Evolutionary conservation across 2,797 vertebrate species (phyloP), one percentile per base, ranked within the genome.

Genomic region (Syngnathus rostellatus): DNA sequence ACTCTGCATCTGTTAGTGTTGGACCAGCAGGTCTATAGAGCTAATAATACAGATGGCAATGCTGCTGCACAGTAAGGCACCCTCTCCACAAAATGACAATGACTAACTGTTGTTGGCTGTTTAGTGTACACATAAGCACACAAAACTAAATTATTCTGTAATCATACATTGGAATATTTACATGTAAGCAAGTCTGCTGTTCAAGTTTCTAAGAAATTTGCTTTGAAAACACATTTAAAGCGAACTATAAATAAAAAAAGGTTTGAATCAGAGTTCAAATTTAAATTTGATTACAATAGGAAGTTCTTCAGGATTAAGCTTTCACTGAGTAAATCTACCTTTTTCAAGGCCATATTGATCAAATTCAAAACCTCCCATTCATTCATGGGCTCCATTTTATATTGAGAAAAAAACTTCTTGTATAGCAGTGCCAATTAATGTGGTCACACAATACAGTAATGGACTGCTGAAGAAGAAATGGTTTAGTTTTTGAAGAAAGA

Each of bases 21-120:
- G 78, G 77, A 79, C 69, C 70, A 21, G 74, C 62, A 61, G 69
- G 72, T 77, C 69, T 71, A 66, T 78, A 75, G 73, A 80, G 76
- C 72, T 82, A 72, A 81, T 80, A 84, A 72, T 87, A 80, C 85
- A 88, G 83, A 87, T 85, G 86, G 85, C 74, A 76, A 25, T 70
- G 74, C 65, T 64, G 74, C 64, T 64, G 72, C 80, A 79, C 83
- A 71, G 73, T 82, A 81, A 83, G 80, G 72, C 70, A 74, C 73
- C 68, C 62, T 71, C 65, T 68, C 23, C 23, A 67, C 25, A 17
- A 51, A 70, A 72, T 60, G 74, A 72, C 21, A 40, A 83, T 77
- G 66, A 82, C 75, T 78, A 76, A 74, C 67, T 71, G 66, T 70
- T 68, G 75, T 78, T 39, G 9, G 68, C 60, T 65, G 69, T 67